Evolutionary conservation across 2,113 vertebrate species (phyloP).

Genomic region (Phalacrocorax aristotelis): DNA sequence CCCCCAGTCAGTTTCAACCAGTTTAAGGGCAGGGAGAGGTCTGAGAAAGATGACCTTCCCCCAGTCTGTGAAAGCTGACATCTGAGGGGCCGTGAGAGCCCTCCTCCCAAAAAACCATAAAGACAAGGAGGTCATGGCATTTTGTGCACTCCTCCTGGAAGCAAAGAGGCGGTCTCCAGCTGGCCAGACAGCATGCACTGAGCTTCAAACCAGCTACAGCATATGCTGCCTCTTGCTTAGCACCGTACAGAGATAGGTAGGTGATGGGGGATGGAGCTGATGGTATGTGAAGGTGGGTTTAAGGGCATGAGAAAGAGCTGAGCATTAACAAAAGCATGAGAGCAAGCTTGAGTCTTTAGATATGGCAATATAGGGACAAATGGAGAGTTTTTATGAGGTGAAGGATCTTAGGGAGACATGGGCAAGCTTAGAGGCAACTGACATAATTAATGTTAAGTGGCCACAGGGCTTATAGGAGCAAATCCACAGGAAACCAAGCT

Average conservation of each 20-base stretch:
- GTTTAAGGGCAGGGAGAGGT: neutral
- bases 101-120: neutral
- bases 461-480: neutral
- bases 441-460: neutral
- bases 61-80: neutral
- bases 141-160: neutral
- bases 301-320: neutral
- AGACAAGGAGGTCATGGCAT: neutral
- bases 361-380: neutral
- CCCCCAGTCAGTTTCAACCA: neutral
- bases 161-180: neutral
- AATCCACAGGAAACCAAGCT: neutral
- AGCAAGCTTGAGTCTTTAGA: neutral
- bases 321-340: neutral
- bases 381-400: neutral
- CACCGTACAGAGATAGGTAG: fast-evolving
- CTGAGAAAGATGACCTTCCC: neutral
- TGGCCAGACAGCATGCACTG: neutral
- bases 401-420: neutral
- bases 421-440: neutral
- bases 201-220: neutral
- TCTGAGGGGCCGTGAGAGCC: neutral
- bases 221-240: neutral
- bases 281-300: neutral
- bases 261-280: neutral